A percentile compares a stretch with the other conserved stretches of the same genome.
These are phyloP conservation scores for Meloe dianella DNA, from an alignment of 2,888 invertebrate genomes.

Conservation along the genomic window DNA sequence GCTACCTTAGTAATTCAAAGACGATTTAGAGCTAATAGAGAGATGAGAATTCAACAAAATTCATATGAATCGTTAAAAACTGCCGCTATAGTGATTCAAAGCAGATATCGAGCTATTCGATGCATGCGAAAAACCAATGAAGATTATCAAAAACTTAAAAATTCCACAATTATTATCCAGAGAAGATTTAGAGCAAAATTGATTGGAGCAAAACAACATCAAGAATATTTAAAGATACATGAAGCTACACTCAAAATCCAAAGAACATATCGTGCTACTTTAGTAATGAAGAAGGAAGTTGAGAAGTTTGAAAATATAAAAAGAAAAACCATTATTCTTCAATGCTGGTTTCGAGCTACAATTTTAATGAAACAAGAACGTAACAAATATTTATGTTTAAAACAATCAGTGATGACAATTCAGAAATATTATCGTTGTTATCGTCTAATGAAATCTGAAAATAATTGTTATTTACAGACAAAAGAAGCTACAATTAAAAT, in stretches of 20 bases:
- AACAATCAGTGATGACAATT: conserved; percentile 41
- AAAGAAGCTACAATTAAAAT: neutral
- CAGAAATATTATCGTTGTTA: conserved; percentile 11
- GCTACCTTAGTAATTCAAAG: conserved; percentile 45
- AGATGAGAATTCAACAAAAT: conserved; percentile 36
- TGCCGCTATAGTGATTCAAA: conserved; percentile 18
- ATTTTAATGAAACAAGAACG: conserved; percentile 27
- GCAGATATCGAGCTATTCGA: conserved; percentile 8
- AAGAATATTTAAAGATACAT: neutral
- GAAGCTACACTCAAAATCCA: neutral
- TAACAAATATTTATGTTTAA: conserved; percentile 50
- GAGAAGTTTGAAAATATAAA: conserved; percentile 44
- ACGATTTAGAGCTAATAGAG: conserved; percentile 39
- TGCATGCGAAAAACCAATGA: neutral
- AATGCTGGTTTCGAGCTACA: conserved; percentile 59
- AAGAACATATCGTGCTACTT: neutral
- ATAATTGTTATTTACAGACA: conserved; percentile 34
- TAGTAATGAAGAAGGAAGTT: conserved; percentile 45
- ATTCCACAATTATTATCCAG: conserved; percentile 12
- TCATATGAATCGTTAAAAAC: conserved; percentile 27
- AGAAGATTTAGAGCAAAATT: neutral
- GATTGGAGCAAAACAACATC: neutral
- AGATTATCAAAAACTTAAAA: neutral
- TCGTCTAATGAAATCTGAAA: conserved; percentile 20
- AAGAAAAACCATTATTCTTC: conserved; percentile 55